phyloP scores from a whole-genome alignment of 2,797 vertebrate genomes.

The Bovichtus variegatus region DNA sequence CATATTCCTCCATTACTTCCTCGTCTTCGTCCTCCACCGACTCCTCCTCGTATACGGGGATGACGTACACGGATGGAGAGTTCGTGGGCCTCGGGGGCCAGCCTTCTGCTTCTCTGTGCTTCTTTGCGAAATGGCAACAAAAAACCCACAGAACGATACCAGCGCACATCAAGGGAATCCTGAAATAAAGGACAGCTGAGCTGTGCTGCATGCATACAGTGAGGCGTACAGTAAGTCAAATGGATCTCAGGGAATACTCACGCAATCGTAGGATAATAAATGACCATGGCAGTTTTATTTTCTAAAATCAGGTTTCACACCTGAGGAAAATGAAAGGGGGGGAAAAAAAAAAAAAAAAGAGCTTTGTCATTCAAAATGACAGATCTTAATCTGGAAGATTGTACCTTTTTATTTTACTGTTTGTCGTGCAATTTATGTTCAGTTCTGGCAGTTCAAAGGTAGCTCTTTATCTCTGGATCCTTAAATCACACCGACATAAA shows the following conservation, averaged over 20 bases:
- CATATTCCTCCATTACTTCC: background rate
- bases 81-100: background rate
- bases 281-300: conserved; percentile 29
- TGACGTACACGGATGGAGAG: conserved; percentile 42
- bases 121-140: conserved; percentile 51
- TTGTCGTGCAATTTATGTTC: background rate
- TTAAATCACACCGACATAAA: conserved; percentile 7
- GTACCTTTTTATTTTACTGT: background rate
- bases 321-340: conserved; percentile 19
- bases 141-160: conserved; percentile 27
- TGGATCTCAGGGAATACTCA: conserved; percentile 43
- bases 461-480: conserved; percentile 28
- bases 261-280: background rate
- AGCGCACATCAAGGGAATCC: conserved; percentile 31
- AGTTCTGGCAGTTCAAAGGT: conserved; percentile 55
- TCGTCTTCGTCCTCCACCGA: background rate
- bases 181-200: conserved; percentile 28
- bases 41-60: conserved; percentile 47
- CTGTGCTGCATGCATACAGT: background rate
- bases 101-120: background rate
- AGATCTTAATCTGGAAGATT: background rate
- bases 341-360: background rate
- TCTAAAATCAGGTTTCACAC: background rate
- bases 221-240: background rate
- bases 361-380: background rate